Evolutionary conservation across 2,113 vertebrate species (phyloP).

Genomic region (Mesitornis unicolor): DNA sequence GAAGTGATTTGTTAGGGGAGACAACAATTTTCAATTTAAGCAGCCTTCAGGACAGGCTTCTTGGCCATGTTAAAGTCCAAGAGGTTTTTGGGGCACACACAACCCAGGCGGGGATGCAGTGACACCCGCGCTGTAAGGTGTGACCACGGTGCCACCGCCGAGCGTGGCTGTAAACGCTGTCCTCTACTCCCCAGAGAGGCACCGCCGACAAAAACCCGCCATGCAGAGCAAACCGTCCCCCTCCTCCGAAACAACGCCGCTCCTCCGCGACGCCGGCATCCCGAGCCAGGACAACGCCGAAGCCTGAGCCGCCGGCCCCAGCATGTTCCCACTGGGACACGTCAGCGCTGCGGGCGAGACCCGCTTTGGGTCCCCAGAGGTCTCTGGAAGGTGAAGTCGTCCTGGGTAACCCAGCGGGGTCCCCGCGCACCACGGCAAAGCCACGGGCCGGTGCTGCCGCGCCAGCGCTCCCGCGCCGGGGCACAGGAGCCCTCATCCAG

Average conservation of each 20-base stretch:
- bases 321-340: accelerated
- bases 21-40: not conserved
- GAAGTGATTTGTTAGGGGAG: not conserved
- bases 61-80: accelerated
- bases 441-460: not conserved
- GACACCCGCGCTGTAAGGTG: accelerated
- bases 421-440: not conserved
- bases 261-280: not conserved
- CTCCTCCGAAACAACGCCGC: not conserved
- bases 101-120: accelerated
- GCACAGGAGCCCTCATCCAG: not conserved
- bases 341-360: accelerated
- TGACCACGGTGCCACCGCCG: accelerated
- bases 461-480: accelerated
- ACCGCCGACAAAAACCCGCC: not conserved
- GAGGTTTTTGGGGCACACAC: accelerated
- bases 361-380: not conserved
- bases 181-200: not conserved
- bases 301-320: not conserved
- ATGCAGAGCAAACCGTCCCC: not conserved
- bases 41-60: not conserved
- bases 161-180: not conserved
- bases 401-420: not conserved
- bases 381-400: not conserved
- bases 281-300: not conserved